Evolutionary conservation across 2,888 invertebrate genomes (phyloP), one percentile per base, ranked within the genome.

Genomic region (Malthinus seriepunctatus): DNA sequence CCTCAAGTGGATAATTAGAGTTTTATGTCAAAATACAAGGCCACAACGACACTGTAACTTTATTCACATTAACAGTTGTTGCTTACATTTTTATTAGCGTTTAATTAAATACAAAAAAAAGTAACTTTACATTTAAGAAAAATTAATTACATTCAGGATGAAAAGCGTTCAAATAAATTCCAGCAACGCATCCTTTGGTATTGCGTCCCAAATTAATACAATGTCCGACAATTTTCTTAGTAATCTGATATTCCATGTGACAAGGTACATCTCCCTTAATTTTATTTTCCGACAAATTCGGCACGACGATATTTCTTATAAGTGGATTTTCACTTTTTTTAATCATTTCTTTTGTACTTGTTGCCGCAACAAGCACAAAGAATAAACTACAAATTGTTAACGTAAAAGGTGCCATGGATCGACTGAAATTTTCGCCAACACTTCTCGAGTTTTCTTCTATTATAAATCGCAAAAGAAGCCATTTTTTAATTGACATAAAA

Each of bases 121-220:
- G 46, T 47, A 56, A 51, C 10, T 6, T 8, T 11, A 10, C 55
- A 42, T 55, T 35, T 35, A 39, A 15, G 8, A 14, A 39, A 39
- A 39, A 39, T 74, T 73, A 79, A 64, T 79, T 71, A 60, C 80
- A 80, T 35, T 79, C 77, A 0, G 78, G 77, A 65, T 80, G 79
- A 54, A 79, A 76, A 8, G 78, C 77, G 63, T 79, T 76, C 53
- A 80, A 65, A 67, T 79, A 79, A 56, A 77, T 76, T 37, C 77
- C 79, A 31, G 79, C 76, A 14, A 78, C 77, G 63, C 81, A 81
- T 12, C 77, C 80, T 33, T 70, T 71, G 3, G 76, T 66, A 32
- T 69, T 73, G 47, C 71, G 69, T 8, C 79, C 77, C 32, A 81
- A 63, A 67, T 76, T 77, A 52, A 76, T 67, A 60, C 81, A 81